Conservation (phyloP, 2,113 vertebrate species). For the human region DNA sequence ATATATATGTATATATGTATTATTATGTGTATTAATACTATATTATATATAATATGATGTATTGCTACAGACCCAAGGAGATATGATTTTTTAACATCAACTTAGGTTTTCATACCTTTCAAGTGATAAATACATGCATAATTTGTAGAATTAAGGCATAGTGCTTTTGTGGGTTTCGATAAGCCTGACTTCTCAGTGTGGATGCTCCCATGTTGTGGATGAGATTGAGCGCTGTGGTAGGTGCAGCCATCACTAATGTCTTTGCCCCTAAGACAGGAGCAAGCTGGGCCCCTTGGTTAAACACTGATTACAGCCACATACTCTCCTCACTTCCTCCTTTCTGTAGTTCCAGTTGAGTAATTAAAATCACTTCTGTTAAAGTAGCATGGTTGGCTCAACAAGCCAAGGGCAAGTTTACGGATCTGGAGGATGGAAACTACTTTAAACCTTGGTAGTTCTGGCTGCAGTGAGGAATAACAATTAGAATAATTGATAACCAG, state of each 20-base stretch:
- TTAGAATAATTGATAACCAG: constrained; percentile 77
- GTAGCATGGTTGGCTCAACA: constrained; percentile 70
- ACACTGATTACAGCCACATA: not conserved
- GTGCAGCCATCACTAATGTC: not conserved
- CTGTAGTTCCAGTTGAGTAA: constrained; percentile 58
- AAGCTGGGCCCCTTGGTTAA: not conserved
- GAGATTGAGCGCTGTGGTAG: not conserved
- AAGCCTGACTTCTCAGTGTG: not conserved
- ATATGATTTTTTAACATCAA: not conserved
- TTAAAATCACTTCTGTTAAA: constrained; percentile 71
- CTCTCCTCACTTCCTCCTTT: not conserved
- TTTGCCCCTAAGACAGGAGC: not conserved
- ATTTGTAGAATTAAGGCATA: not conserved
- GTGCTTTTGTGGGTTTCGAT: not conserved
- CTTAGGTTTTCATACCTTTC: not conserved
- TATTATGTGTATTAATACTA: no score
- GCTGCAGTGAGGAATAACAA: constrained; percentile 68
- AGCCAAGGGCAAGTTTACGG: constrained; percentile 77
- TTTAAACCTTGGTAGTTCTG: constrained; percentile 66
- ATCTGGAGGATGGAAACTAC: constrained; percentile 69
- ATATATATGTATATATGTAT: no score
- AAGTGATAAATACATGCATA: not conserved
- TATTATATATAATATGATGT: no score
- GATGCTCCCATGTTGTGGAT: rapidly evolving
- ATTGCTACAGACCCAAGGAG: not conserved